phyloP scores from a whole-genome alignment of 35 echinoderm and acorn worm species.

The Ophioderma brevispina region DNA sequence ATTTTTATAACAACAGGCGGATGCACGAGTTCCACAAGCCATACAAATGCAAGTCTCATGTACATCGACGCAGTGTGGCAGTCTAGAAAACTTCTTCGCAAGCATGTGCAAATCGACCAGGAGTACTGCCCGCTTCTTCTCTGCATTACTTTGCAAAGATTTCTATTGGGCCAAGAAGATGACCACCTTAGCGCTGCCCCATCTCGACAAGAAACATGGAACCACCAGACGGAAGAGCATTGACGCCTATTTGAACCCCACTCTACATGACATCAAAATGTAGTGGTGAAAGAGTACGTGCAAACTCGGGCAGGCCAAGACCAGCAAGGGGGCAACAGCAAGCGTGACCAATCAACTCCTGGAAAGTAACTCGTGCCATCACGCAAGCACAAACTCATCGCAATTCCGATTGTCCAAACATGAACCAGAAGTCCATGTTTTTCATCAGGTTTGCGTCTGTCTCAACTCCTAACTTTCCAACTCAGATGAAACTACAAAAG shows the following conservation, averaged over 20 bases:
- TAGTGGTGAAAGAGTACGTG: not conserved
- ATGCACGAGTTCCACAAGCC: conserved; percentile 33
- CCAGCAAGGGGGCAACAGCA: not conserved
- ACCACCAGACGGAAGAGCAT: not conserved
- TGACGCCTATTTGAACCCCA: not conserved
- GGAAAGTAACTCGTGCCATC: not conserved
- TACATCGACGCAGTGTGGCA: conserved; percentile 13
- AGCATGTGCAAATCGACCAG: conserved; percentile 17
- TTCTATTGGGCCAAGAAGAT: not conserved
- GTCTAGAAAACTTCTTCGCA: conserved; percentile 14
- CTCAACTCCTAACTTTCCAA: not conserved
- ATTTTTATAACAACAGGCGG: conserved; percentile 26
- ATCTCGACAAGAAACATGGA: not conserved
- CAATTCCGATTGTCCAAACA: not conserved
- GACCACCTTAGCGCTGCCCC: not conserved
- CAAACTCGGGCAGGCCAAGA: not conserved
- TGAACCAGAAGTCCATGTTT: not conserved
- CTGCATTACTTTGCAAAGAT: not conserved
- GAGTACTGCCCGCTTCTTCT: not conserved
- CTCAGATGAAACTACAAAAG: not conserved
- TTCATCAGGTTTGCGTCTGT: not conserved
- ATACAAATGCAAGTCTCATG: conserved; percentile 35
- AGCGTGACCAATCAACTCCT: not conserved
- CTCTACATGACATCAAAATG: not conserved
- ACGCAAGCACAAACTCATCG: not conserved